Conservation (phyloP, 2,797 vertebrate genomes). For the Falco biarmicus region DNA sequence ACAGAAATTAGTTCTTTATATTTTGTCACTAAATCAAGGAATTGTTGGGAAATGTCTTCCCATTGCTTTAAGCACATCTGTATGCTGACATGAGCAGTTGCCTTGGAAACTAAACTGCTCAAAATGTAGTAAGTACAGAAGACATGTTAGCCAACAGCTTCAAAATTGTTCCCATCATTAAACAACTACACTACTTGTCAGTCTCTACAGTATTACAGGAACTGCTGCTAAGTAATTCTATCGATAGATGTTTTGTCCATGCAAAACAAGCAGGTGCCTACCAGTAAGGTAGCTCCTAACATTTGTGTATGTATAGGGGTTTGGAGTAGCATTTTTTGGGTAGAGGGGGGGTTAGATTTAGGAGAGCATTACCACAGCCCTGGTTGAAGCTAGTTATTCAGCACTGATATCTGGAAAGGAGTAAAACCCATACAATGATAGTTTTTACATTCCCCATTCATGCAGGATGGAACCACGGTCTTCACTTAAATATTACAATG, state of each 20-base stretch:
- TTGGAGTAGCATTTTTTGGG: accelerated
- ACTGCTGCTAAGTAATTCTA: neutral
- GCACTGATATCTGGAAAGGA: neutral
- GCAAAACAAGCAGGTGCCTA: neutral
- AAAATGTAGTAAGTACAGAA: constrained; percentile 62
- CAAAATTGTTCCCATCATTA: constrained; percentile 22
- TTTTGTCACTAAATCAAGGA: constrained; percentile 9
- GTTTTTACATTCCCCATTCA: neutral
- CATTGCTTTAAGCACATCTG: constrained; percentile 44
- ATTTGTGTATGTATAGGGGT: neutral
- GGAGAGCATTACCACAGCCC: neutral
- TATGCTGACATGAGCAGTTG: constrained; percentile 56
- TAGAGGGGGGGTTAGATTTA: neutral
- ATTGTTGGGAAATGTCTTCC: constrained; percentile 40
- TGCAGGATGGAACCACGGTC: neutral
- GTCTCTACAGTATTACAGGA: neutral
- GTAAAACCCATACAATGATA: neutral
- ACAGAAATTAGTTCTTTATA: neutral
- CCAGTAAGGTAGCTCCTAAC: neutral
- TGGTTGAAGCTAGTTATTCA: neutral
- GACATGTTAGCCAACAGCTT: constrained; percentile 35
- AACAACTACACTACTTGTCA: neutral
- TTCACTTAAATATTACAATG: neutral
- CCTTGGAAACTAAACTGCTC: constrained; percentile 70
- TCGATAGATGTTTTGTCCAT: neutral